Evolutionary conservation across 30 jellyfish, hydroid and myxozoan genomes (phyloP).

Genomic region (Turritopsis rubra): DNA sequence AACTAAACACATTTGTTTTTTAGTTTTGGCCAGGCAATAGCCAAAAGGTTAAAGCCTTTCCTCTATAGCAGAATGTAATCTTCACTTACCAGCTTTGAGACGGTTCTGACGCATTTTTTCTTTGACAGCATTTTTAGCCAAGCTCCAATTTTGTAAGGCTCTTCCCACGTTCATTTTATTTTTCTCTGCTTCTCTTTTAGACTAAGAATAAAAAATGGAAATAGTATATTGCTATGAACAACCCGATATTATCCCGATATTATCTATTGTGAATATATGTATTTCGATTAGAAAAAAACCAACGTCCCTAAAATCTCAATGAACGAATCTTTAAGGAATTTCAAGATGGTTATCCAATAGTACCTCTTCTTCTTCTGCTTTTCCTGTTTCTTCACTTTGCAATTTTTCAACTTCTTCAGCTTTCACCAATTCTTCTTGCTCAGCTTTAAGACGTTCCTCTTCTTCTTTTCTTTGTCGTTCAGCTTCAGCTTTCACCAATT

Average conservation of each 20-base stretch:
- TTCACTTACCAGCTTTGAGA: conserved; percentile 36
- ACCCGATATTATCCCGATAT: too few species aligned
- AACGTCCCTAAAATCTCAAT: too few species aligned
- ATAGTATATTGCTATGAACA: too few species aligned
- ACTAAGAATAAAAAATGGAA: neutral
- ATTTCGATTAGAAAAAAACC: too few species aligned
- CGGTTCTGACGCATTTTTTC: conserved; percentile 39
- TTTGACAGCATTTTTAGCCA: conserved; percentile 50
- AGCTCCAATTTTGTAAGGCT: conserved; percentile 52
- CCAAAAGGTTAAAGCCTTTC: neutral
- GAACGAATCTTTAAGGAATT: too few species aligned
- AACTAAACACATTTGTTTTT: neutral
- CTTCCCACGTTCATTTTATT: conserved; percentile 36
- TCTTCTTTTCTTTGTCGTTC: too few species aligned
- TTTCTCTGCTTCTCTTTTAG: conserved; percentile 26
- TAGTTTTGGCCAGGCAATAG: neutral
- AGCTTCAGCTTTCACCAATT: too few species aligned
- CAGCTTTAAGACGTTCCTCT: too few species aligned
- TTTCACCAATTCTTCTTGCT: too few species aligned
- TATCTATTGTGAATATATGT: too few species aligned
- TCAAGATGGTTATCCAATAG: conserved; percentile 14
- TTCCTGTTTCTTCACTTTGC: conserved; percentile 22
- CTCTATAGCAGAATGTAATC: neutral
- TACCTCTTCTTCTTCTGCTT: conserved; percentile 48
- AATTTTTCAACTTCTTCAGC: conserved; percentile 35